Evolutionary conservation across 2,797 vertebrate species (phyloP).

Genomic region (Margarornis squamiger): DNA sequence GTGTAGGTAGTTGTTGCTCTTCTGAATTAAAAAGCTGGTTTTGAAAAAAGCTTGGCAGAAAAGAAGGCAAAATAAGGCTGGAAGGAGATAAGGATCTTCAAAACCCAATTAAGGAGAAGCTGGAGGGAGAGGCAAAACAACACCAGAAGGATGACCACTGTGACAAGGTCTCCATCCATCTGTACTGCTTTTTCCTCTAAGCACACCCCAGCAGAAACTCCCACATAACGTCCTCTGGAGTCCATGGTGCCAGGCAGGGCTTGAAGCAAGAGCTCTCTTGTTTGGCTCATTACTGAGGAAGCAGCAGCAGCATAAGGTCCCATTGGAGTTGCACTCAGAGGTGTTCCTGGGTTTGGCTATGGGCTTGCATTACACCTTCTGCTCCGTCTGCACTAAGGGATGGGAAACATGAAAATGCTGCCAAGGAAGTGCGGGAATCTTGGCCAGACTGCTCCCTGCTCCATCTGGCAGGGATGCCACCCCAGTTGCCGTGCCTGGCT

Average conservation of each 20-base stretch:
- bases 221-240: neutral
- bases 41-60: neutral
- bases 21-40: neutral
- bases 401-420: neutral
- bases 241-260: fast-evolving
- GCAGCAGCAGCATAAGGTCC: neutral
- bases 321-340: neutral
- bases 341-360: neutral
- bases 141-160: neutral
- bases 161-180: neutral
- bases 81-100: neutral
- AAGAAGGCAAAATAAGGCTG: neutral
- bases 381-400: neutral
- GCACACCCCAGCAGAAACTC: neutral
- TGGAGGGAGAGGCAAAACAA: neutral
- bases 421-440: neutral
- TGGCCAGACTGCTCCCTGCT: neutral
- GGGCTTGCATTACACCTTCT: neutral
- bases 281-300: neutral
- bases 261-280: neutral
- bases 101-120: neutral
- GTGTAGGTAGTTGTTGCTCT: neutral
- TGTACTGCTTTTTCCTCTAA: neutral
- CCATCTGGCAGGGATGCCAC: fast-evolving
- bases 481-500: neutral